A percentile compares a stretch with the other conserved stretches of the same genome.
Evolutionary conservation across 2,797 vertebrate species (phyloP).

Genomic region (Anguilla obscura): DNA sequence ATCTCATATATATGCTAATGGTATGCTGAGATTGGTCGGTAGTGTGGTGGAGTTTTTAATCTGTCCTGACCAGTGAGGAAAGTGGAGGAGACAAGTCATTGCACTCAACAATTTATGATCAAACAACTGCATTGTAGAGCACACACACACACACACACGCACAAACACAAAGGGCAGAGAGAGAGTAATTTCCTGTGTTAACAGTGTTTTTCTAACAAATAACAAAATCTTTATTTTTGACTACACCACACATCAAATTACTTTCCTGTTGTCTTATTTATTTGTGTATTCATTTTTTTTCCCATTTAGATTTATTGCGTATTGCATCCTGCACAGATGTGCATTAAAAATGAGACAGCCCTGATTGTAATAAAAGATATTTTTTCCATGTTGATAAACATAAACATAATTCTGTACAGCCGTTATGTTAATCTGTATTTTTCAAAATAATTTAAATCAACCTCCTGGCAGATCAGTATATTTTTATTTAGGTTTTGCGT

Average conservation of each 20-base stretch:
- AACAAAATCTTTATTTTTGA: conserved; percentile 82
- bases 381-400: conserved; percentile 83
- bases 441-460: conserved; percentile 78
- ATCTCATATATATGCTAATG: conserved; percentile 99
- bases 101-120: conserved; percentile 95
- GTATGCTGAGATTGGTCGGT: conserved; percentile 90
- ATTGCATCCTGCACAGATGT: conserved; percentile 78
- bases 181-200: conserved; percentile 86
- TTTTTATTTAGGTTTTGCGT: conserved; percentile 21
- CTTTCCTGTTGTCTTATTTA: conserved; percentile 71
- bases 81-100: conserved; percentile 95
- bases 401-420: conserved; percentile 59
- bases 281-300: conserved; percentile 52
- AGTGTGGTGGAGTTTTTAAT: conserved; percentile 94
- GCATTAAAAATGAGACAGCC: conserved; percentile 74
- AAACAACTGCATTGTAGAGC: conserved; percentile 83
- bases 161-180: conserved; percentile 74
- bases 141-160: conserved; percentile 19
- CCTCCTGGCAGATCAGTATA: conserved; percentile 48
- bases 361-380: conserved; percentile 81
- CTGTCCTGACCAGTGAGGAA: conserved; percentile 94
- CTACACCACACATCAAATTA: conserved; percentile 82
- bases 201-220: conserved; percentile 82
- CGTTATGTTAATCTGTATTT: conserved; percentile 73
- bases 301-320: conserved; percentile 85